phyloP scores from a whole-genome alignment of 2,113 vertebrate species.

The Nettapus auritus region DNA sequence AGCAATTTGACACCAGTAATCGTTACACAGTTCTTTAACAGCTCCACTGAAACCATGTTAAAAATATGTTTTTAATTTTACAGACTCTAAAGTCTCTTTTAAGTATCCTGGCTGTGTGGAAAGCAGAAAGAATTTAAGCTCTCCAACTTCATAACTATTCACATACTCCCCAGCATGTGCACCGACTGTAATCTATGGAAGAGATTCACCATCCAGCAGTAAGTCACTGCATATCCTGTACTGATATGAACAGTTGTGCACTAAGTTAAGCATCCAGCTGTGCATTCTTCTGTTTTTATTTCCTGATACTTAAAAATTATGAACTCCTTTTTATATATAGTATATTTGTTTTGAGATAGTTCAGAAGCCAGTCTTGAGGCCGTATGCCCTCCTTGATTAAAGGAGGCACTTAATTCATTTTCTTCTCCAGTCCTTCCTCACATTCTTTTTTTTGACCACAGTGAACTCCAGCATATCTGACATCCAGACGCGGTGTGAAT shows the following conservation, averaged over 20 bases:
- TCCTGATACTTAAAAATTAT: background rate
- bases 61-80: constrained; percentile 52
- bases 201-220: background rate
- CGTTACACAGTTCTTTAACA: constrained; percentile 2
- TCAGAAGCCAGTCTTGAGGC: background rate
- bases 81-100: background rate
- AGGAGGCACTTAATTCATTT: background rate
- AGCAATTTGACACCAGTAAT: background rate
- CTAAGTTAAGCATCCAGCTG: background rate
- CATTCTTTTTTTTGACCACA: background rate
- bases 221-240: background rate
- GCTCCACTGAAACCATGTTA: background rate
- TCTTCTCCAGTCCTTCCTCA: background rate
- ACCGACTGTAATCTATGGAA: background rate
- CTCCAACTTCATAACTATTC: background rate
- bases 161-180: background rate
- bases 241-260: background rate
- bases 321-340: background rate
- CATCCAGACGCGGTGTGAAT: background rate
- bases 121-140: constrained; percentile 10
- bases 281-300: background rate
- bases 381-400: background rate
- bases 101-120: background rate
- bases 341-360: background rate
- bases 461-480: background rate